phyloP scores from a whole-genome alignment of 2,113 vertebrate genomes.

The Colistium nudipinnis region DNA sequence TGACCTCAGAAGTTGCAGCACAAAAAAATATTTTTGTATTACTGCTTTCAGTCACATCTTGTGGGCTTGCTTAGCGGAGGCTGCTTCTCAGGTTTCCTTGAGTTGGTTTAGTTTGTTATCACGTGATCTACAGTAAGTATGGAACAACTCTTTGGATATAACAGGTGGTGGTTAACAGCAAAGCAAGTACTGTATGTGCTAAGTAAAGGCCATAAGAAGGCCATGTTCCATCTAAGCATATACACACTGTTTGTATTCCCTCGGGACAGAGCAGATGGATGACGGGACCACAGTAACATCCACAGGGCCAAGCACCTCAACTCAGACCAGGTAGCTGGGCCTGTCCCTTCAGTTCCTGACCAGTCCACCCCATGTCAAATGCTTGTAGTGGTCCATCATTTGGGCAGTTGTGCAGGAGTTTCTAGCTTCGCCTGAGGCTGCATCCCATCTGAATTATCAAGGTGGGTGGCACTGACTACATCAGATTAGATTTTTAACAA shows the following conservation, averaged over 20 bases:
- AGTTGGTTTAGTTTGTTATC: neutral
- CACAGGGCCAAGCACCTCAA: neutral
- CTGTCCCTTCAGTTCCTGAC: neutral
- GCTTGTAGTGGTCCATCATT: neutral
- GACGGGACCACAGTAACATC: neutral
- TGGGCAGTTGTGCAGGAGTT: neutral
- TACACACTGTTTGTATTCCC: too few relatives aligned
- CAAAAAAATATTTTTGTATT: too few relatives aligned
- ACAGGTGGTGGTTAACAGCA: neutral
- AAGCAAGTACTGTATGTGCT: too few relatives aligned
- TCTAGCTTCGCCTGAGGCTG: neutral
- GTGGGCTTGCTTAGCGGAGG: neutral
- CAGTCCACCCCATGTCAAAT: neutral
- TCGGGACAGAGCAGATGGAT: too few relatives aligned
- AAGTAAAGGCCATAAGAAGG: too few relatives aligned
- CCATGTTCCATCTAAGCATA: too few relatives aligned
- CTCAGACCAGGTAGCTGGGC: neutral
- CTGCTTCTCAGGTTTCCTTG: neutral
- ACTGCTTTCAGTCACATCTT: neutral
- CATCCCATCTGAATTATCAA: neutral
- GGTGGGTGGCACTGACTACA: neutral
- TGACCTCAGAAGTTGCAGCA: neutral
- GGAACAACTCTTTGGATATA: neutral
- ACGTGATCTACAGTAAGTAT: neutral
- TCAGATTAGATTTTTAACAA: neutral